Evolutionary conservation across 2,888 invertebrate species (phyloP).

Genomic region (Andrena minutula): DNA sequence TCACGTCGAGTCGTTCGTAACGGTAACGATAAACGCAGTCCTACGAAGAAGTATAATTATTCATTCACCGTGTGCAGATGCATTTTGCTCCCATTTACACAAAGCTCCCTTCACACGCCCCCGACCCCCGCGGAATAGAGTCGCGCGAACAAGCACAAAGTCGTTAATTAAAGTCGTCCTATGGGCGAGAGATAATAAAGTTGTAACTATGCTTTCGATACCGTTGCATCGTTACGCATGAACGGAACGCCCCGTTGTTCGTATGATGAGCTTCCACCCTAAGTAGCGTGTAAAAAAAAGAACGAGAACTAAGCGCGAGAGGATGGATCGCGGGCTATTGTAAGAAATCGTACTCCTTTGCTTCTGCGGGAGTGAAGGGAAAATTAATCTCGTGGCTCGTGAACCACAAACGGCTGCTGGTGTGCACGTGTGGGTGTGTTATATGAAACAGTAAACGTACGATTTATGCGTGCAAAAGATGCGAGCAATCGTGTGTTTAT

Average conservation of each 20-base stretch:
- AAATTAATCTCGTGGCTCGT: conserved; percentile 12
- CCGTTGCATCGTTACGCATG: conserved; percentile 48
- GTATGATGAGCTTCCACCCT: conserved; percentile 61
- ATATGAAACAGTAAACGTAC: conserved; percentile 22
- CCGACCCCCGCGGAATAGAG: not conserved
- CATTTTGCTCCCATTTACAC: conserved; percentile 26
- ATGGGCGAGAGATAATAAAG: conserved; percentile 16
- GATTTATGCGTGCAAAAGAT: conserved; percentile 19
- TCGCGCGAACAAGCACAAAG: conserved; percentile 38
- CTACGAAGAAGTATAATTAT: conserved; percentile 29
- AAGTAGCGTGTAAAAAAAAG: conserved; percentile 38
- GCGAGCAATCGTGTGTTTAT: conserved; percentile 30
- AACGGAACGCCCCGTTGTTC: conserved; percentile 45
- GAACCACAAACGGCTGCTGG: conserved; percentile 1
- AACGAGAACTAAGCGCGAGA: not conserved
- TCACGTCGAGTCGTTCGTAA: conserved; percentile 29
- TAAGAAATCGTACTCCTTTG: conserved; percentile 40
- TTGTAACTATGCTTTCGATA: conserved; percentile 50
- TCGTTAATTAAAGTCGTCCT: conserved; percentile 42
- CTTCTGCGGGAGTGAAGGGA: conserved; percentile 28
- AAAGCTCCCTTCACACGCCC: not conserved
- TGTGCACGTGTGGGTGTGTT: conserved; percentile 5
- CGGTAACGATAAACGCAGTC: conserved; percentile 44
- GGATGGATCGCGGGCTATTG: conserved; percentile 24
- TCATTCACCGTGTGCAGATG: conserved; percentile 20